Evolutionary conservation across 2,888 invertebrate genomes (phyloP).

Genomic region (Aphrophora alni): DNA sequence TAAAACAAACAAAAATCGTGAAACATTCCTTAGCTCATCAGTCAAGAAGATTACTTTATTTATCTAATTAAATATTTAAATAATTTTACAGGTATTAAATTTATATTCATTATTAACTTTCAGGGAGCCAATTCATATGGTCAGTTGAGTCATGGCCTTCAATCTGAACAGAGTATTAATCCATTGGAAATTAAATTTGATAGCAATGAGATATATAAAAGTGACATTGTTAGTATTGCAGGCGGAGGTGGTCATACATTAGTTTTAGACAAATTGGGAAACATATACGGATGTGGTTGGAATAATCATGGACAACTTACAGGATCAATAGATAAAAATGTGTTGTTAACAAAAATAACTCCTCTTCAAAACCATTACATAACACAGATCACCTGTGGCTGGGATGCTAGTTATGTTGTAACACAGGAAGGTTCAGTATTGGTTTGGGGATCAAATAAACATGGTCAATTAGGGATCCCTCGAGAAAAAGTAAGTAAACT

Average conservation of each 20-base stretch:
- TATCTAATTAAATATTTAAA: no score
- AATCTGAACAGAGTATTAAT: constrained; percentile 68
- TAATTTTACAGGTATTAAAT: no score
- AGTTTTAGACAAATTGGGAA: constrained; percentile 70
- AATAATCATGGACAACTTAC: constrained; percentile 78
- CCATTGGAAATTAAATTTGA: constrained; percentile 61
- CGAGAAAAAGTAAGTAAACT: constrained; percentile 54
- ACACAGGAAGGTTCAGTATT: constrained; percentile 71
- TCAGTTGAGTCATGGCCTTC: constrained; percentile 73
- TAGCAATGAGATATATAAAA: constrained; percentile 54
- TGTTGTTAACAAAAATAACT: constrained; percentile 49
- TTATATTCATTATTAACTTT: constrained; percentile 40
- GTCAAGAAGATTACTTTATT: no score
- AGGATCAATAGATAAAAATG: constrained; percentile 59
- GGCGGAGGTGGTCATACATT: constrained; percentile 83
- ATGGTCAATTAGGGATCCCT: constrained; percentile 75
- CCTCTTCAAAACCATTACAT: constrained; percentile 59
- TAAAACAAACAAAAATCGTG: no score
- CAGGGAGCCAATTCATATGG: constrained; percentile 88
- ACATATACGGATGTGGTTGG: constrained; percentile 78
- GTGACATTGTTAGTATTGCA: constrained; percentile 66
- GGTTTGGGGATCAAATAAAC: constrained; percentile 84
- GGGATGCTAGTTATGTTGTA: constrained; percentile 81
- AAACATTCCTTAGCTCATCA: no score
- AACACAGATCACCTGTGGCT: constrained; percentile 74